Evolutionary conservation across 2,888 invertebrate genomes (phyloP).

Genomic region (Xanthostigma xanthostigma): DNA sequence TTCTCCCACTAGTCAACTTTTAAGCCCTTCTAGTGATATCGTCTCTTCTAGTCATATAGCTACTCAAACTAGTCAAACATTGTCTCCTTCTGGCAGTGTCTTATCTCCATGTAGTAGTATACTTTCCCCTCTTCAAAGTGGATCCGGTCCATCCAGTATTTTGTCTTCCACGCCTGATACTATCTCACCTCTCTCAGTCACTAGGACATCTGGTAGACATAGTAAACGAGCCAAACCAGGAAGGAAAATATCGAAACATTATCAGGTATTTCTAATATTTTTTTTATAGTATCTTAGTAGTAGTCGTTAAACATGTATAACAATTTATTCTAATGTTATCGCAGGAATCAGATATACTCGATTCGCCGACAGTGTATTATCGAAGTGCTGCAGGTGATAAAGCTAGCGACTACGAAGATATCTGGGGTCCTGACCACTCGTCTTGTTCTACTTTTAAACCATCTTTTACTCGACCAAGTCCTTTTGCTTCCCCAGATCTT

Average conservation of each 20-base stretch:
- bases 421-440: constrained; percentile 42
- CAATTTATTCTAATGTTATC: constrained; percentile 32
- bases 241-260: constrained; percentile 54
- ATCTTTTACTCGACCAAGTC: constrained; percentile 9
- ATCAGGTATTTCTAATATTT: constrained; percentile 36
- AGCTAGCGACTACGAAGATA: constrained; percentile 88
- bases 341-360: constrained; percentile 68
- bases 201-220: constrained; percentile 40
- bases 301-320: constrained; percentile 6
- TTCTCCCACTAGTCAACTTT: constrained; percentile 30
- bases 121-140: constrained; percentile 31
- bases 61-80: constrained; percentile 37
- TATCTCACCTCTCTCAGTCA: constrained; percentile 29
- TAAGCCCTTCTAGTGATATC: constrained; percentile 28
- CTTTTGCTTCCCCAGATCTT: constrained; percentile 24
- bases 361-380: constrained; percentile 69
- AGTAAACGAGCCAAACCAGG: constrained; percentile 37
- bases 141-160: constrained; percentile 29
- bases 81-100: constrained; percentile 34
- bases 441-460: constrained; percentile 11
- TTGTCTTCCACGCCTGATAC: constrained; percentile 30
- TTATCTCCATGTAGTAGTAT: constrained; percentile 39
- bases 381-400: constrained; percentile 80
- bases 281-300: background rate
- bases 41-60: constrained; percentile 29